Base-by-base conservation (phyloP, 2,888 invertebrate genomes). In the Drosophila percnosoma region DNA sequence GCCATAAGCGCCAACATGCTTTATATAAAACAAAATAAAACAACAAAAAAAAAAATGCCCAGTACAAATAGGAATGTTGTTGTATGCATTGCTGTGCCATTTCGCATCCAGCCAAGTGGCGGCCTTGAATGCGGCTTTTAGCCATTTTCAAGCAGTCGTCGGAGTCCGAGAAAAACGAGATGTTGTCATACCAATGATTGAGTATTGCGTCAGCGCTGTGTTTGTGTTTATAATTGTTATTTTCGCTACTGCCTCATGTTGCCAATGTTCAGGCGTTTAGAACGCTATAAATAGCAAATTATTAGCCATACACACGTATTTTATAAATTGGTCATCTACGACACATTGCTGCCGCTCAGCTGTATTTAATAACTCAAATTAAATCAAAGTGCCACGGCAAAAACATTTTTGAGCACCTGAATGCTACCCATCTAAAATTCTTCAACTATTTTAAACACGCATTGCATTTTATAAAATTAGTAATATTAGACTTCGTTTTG, bases 281-380 rank as follows among this genome's bases (percentile, higher is more conserved):
- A 73, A 61, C 64, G 76, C 76, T 84, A 87, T 81, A 75, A 89
- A 89, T 89, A 89, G 81, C 64, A 76, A 69, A 74, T 73, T 74
- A 83, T 81, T 81, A 86, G 78, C 55, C 59, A 53, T 52, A 68
- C 54, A 69, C 4, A 40, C 1, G 45, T 38, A 31, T 65, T 42
- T 24, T 34, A 49, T 59, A 57, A 57, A 52, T 48, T 55, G n/a
- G 40, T 38, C 55, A 40, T 29, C 36, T 18, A 52, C 21, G 21
- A 53, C 8, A 53, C 33, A 34, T 34, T 53, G 34, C 13, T 24
- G 18, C 8, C 13, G 34, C 54, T 36, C 36, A 27, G 34, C 34
- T 24, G 34, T 34, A 15, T 54, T 27, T 54, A 36, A 54, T 36
- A 27, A 36, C 24, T 24, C 24, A 34, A 6, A 36, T 54, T 36